phyloP scores from a whole-genome alignment of 2,888 invertebrate species.

The Torymus tubicola region DNA sequence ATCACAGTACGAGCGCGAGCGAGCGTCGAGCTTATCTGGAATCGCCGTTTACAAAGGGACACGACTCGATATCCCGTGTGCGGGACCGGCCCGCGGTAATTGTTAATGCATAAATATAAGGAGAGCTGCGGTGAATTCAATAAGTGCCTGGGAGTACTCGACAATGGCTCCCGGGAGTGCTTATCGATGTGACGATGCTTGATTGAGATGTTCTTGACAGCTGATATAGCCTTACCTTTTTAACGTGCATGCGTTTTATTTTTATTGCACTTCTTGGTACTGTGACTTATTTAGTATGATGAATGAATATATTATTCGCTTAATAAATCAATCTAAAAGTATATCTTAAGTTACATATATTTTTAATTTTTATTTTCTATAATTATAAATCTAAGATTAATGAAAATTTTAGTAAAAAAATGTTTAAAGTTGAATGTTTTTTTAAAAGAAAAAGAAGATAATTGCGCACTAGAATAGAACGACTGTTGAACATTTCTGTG shows the following conservation, averaged over 20 bases:
- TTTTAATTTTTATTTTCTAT: no score
- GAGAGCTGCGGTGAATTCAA: constrained; percentile 67
- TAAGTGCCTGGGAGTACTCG: constrained; percentile 67
- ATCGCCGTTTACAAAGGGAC: constrained; percentile 60
- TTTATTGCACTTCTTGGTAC: no score
- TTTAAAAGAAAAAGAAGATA: no score
- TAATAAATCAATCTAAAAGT: no score
- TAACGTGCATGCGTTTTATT: constrained; percentile 20
- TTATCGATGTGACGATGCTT: constrained; percentile 51
- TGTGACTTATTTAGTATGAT: no score
- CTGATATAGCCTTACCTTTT: constrained; percentile 54
- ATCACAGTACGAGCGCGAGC: constrained; percentile 49
- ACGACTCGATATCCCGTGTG: constrained; percentile 58
- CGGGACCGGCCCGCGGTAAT: constrained; percentile 64
- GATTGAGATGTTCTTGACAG: constrained; percentile 60
- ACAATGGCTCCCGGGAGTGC: constrained; percentile 65
- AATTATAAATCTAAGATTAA: no score
- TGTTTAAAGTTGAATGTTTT: no score
- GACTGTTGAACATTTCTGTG: constrained; percentile 61
- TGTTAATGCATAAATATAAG: constrained; percentile 76
- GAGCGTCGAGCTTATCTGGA: constrained; percentile 59
- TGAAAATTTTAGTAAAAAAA: no score
- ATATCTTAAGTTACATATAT: no score
- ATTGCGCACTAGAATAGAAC: background rate
- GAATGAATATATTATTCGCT: no score